Percentiles rank a stretch among this genome's conserved stretches.
These are phyloP conservation scores for Trididemnum clinides DNA, from an alignment of 23 tunicate species.

Conservation along the genomic window DNA sequence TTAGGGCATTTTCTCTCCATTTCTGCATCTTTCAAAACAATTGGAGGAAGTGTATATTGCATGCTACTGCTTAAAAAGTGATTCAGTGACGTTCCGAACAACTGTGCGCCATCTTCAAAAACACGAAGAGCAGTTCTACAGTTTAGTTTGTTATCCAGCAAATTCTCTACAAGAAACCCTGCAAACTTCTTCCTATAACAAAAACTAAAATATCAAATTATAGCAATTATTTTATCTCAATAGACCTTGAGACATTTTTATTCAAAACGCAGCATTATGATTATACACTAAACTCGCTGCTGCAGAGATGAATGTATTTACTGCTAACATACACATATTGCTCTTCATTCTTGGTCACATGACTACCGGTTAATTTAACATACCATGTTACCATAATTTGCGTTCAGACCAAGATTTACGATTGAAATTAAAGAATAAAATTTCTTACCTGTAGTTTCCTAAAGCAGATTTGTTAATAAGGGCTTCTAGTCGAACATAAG, in stretches of 20 bases:
- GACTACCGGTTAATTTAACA: too few species aligned
- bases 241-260: too few species aligned
- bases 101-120: conserved; percentile 50
- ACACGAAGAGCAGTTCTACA: conserved; percentile 36
- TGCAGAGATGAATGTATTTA: too few species aligned
- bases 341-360: too few species aligned
- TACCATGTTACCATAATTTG: too few species aligned
- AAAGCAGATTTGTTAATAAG: neutral
- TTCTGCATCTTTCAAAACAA: neutral
- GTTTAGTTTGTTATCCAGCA: neutral
- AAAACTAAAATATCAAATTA: neutral
- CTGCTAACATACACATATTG: too few species aligned
- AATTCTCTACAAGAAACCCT: neutral
- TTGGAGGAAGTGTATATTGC: conserved; percentile 43
- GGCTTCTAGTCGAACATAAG: conserved; percentile 15
- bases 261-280: too few species aligned
- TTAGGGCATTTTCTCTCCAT: neutral
- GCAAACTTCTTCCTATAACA: conserved; percentile 28
- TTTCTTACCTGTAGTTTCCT: neutral
- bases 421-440: too few species aligned
- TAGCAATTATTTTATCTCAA: neutral
- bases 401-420: too few species aligned
- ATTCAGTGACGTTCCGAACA: conserved; percentile 11
- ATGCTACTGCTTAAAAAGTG: conserved; percentile 39
- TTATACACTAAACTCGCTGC: too few species aligned